A percentile compares a stretch with the other conserved stretches of the same genome.
These are phyloP conservation scores for Molossus molossus DNA, from an alignment of 2,797 vertebrate genomes.

Conservation along the genomic window DNA sequence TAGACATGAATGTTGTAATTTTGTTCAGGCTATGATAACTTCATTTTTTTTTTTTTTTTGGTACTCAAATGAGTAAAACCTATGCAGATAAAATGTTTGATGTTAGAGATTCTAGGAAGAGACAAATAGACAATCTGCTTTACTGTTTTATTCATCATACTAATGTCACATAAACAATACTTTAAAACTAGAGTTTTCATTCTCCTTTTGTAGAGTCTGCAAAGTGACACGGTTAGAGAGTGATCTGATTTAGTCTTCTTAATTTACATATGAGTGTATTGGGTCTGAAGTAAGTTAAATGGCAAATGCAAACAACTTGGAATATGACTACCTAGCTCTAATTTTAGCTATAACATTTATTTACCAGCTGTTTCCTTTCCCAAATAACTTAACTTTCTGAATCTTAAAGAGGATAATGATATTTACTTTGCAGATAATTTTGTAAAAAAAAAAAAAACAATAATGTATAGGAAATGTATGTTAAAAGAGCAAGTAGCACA, in stretches of 20 bases:
- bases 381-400: neutral
- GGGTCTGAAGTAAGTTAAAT: neutral
- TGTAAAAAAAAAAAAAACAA: neutral
- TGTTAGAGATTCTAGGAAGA: neutral
- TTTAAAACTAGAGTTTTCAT: constrained; percentile 28
- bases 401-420: neutral
- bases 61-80: constrained; percentile 36
- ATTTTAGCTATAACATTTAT: neutral
- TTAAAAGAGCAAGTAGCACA: neutral
- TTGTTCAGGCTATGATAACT: constrained; percentile 7
- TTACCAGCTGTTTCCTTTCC: neutral
- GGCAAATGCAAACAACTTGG: neutral
- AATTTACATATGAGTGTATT: neutral
- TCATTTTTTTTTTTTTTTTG: neutral
- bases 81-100: neutral
- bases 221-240: neutral
- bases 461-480: neutral
- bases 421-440: neutral
- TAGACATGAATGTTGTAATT: constrained; percentile 48
- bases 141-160: neutral
- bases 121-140: neutral
- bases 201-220: neutral
- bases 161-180: neutral
- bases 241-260: neutral
- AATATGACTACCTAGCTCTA: neutral